Base-by-base conservation (phyloP, 2,797 vertebrate species). In the Telmatherina bonti region DNA sequence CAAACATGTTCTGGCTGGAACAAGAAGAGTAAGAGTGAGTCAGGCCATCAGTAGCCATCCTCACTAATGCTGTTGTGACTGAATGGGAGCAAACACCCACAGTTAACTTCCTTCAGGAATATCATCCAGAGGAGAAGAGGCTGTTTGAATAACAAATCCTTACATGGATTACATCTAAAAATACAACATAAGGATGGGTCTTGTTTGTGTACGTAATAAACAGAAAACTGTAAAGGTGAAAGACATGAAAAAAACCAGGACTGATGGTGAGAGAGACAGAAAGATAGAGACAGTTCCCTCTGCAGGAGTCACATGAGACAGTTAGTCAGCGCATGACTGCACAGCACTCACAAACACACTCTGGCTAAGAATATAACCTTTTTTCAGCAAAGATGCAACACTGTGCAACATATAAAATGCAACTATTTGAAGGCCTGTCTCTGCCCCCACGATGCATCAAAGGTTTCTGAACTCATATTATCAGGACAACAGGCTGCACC, bases 301-400 rank as follows among this genome's bases (percentile, higher is more conserved):
- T 76, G 67, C 74, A 66, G 76, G 64, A 70, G 77, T 81, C 12
- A 82, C 71, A 66, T 57, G 85, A 74, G 66, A 71, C 54, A 20
- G 72, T 74, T 60, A 76, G 64, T 72, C 73, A 75, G 66, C 18
- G 59, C 73, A 66, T 73, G 76, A 58, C 60, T 79, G 80, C 74
- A 67, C 72, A 70, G 70, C 56, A 52, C 36, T 67, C 53, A 82
- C 13, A 65, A 10, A 76, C 64, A 74, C 27, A 56, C 59, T 60
- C 56, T 26, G 45, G 33, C 54, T 61, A 26, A 45, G 4, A 24
- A 33, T 47, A 20, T 76, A 63, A 74, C 67, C 67, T 68, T 62
- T 62, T 78, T 43, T 69, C 60, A 49, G 67, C 29, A 69, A 72
- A 76, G 30, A 58, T 60, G 60, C 60, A 85, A 54, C 26, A 65